A percentile compares a stretch with the other conserved stretches of the same genome.
Conservation (phyloP, 2,113 vertebrate genomes). For the Acrocephalus kingi region DNA sequence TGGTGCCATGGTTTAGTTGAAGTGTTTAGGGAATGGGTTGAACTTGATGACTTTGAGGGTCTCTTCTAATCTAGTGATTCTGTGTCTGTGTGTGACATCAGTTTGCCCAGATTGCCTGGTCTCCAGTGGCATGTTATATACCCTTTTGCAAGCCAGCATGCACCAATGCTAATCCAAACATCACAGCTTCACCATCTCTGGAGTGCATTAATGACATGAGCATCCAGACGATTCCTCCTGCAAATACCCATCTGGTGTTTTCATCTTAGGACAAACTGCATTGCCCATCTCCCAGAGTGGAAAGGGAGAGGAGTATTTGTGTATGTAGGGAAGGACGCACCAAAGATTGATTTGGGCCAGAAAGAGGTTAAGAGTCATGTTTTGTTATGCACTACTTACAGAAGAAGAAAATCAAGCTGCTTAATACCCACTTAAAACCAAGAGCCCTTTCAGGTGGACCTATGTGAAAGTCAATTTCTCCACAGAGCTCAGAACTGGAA, state of each 20-base stretch:
- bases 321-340: neutral
- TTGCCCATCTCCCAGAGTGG: neutral
- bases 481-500: neutral
- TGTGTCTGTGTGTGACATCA: neutral
- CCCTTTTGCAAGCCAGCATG: neutral
- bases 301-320: neutral
- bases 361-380: neutral
- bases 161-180: neutral
- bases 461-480: neutral
- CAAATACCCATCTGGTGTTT: neutral
- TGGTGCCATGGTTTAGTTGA: neutral
- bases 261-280: neutral
- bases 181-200: neutral
- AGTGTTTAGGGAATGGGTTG: neutral
- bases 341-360: neutral
- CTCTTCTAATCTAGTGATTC: neutral
- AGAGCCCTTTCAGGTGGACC: neutral
- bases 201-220: neutral
- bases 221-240: neutral
- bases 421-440: neutral
- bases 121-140: neutral
- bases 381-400: neutral
- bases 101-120: neutral
- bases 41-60: neutral
- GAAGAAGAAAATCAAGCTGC: neutral